A percentile compares a stretch with the other conserved stretches of the same genome.
Evolutionary conservation across 2,113 vertebrate species (phyloP).

Genomic region (Salvator merianae): DNA sequence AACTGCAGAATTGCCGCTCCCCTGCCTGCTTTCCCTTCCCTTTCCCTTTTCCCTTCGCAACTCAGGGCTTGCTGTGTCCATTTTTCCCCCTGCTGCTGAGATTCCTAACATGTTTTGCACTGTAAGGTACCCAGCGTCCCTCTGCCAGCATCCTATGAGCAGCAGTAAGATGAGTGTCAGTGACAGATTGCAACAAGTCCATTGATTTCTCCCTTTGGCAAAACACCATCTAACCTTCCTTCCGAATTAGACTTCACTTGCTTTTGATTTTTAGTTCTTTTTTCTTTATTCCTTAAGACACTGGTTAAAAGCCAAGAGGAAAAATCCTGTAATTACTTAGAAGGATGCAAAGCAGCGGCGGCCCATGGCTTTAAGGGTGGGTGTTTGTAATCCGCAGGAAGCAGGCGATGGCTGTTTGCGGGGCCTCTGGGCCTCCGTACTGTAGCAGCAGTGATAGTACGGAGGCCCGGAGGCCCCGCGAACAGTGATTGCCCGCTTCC

Average conservation of each 20-base stretch:
- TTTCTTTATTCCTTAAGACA: background rate
- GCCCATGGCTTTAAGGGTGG: no score
- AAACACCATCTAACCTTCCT: background rate
- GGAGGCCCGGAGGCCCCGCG: no score
- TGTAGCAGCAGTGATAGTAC: no score
- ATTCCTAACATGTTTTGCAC: background rate
- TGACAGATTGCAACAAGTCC: slow-evolving; percentile 12
- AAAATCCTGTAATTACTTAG: background rate
- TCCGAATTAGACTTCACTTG: slow-evolving; percentile 8
- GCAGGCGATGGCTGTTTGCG: no score
- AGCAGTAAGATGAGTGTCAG: background rate
- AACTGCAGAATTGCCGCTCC: no score
- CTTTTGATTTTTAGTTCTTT: background rate
- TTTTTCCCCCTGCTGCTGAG: background rate
- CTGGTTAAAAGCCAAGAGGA: background rate
- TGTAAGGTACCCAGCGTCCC: background rate
- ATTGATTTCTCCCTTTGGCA: background rate
- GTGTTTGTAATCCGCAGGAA: no score
- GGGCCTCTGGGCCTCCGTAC: no score
- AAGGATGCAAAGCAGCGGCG: no score
- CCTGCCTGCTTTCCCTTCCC: no score
- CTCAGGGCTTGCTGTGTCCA: no score
- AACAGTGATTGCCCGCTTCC: no score
- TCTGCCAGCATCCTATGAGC: background rate
- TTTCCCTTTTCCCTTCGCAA: no score